phyloP scores from a whole-genome alignment of 1,140 invertebrate species.

The Prorops nasuta region DNA sequence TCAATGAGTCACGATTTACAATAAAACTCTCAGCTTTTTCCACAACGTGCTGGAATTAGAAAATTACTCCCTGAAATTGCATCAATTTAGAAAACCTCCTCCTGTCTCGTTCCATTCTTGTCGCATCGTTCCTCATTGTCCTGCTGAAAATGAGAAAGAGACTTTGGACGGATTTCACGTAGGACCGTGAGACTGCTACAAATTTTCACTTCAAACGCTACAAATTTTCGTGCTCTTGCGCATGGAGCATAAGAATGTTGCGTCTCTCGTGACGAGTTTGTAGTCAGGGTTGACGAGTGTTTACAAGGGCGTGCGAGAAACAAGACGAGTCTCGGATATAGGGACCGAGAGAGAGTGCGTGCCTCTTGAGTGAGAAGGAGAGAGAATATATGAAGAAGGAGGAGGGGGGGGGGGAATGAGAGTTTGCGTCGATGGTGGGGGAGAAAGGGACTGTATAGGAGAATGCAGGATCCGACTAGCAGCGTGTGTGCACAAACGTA shows the following conservation, averaged over 20 bases:
- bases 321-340: no score
- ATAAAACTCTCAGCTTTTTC: no score
- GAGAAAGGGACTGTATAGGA: neutral
- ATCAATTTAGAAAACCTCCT: neutral
- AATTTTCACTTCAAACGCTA: no score
- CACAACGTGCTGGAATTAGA: no score
- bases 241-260: no score
- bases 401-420: neutral
- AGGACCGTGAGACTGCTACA: neutral
- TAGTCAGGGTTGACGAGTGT: constrained; percentile 7
- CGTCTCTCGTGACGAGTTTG: constrained; percentile 6
- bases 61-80: neutral
- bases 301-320: constrained; percentile 11
- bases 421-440: constrained; percentile 5
- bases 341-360: no score
- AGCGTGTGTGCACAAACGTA: no score
- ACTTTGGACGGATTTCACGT: neutral
- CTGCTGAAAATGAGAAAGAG: constrained; percentile 1
- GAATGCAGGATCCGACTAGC: no score
- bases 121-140: neutral
- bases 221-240: no score
- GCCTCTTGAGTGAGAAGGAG: neutral
- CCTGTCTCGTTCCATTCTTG: neutral
- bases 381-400: neutral
- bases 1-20: no score